Evolutionary conservation across 2,797 vertebrate genomes (phyloP), one percentile per base, ranked within the genome.

Genomic region (Scleropages formosus): DNA sequence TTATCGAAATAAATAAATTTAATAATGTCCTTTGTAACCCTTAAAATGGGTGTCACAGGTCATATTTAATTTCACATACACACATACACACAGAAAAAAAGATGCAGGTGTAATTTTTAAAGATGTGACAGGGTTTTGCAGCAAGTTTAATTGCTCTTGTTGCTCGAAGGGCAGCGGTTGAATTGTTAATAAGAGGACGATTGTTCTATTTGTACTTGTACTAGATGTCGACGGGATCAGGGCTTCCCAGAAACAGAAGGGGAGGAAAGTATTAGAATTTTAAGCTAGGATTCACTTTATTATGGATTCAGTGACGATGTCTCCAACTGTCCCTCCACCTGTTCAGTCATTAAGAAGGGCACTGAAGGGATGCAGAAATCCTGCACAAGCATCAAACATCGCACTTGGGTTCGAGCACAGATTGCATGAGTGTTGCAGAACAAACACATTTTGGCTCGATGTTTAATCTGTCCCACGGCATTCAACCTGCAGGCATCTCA

Each of bases 281-380:
- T 27, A 59, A 39, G 51, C 27, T 13, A 81, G 85, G 83, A 89
- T 90, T 88, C 87, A 85, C 83, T 81, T 84, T 82, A 78, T 87
- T 86, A 91, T 88, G 80, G 80, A 91, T 89, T 89, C 86, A 80
- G 88, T 31, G 86, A 80, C 66, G 83, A 89, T 79, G 77, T 83
- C 78, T 86, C 90, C 90, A 85, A 88, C 90, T 89, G 89, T 86
- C 81, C 80, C 24, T 73, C 88, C 90, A 90, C 88, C 90, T 92
- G 91, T 86, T 93, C 86, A 62, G 79, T 85, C 85, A 86, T 83
- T 75, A 18, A 6, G 81, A 80, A 80, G 80, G 73, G 77, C 18
- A 31, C 77, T 81, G 76, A 22, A 80, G 65, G 60, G 61, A 83
- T 78, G 74, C 77, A 80, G 8, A 73, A 76, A 80, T 84, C 75